These are phyloP conservation scores for chimpanzee (Pan troglodytes) DNA, from an alignment of 2,113 vertebrate species.

Conservation along the genomic window NHGRI_mPanTro3-v2.1_pri NC_072398.2:98423501-98424000, in stretches of 20 bases:
- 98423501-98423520: neutral
- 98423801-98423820: neutral
- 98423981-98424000: too few species aligned
- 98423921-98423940: too few species aligned
- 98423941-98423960: too few species aligned
- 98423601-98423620: neutral
- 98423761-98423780: neutral
- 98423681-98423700: neutral
- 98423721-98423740: neutral
- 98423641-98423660: neutral
- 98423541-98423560: neutral
- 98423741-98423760: neutral
- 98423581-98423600: neutral
- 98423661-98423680: neutral
- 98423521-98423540: neutral
- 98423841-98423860: too few species aligned
- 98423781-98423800: neutral
- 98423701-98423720: neutral
- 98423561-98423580: neutral
- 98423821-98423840: neutral
- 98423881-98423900: too few species aligned
- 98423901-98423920: too few species aligned
- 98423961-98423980: too few species aligned
- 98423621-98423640: neutral
- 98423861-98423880: too few species aligned